Evolutionary conservation across 2,888 invertebrate genomes (phyloP).

Genomic region (Strigamia maritima): DNA sequence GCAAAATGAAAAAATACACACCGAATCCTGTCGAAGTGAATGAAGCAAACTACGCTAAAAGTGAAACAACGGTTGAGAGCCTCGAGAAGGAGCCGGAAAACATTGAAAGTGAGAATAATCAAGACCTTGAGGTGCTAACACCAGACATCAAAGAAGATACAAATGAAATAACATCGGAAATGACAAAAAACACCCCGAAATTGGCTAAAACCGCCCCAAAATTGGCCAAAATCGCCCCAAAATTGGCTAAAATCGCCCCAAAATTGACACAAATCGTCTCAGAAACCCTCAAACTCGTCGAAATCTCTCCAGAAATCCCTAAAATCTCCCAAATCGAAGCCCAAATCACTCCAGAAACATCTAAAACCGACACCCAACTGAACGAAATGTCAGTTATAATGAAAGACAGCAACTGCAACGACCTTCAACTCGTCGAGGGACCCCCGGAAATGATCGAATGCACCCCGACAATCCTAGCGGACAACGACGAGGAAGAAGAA

Average conservation of each 20-base stretch:
- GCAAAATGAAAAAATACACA: not conserved
- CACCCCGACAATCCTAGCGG: not conserved
- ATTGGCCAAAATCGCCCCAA: not conserved
- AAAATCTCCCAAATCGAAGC: not conserved
- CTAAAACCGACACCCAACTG: not conserved
- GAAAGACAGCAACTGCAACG: not conserved
- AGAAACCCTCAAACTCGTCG: not conserved
- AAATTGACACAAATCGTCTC: not conserved
- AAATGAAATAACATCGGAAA: not conserved
- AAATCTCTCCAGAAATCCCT: not conserved
- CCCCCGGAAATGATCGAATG: conserved; percentile 18
- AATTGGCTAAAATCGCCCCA: not conserved
- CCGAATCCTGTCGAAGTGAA: not conserved
- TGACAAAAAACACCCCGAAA: no score
- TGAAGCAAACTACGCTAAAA: not conserved
- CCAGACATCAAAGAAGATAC: not conserved
- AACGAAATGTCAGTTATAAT: not conserved
- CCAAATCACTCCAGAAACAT: not conserved
- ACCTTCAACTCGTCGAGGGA: not conserved
- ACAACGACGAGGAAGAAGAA: not conserved
- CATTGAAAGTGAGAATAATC: not conserved
- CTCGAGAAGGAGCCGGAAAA: not conserved
- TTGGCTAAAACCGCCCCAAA: not conserved
- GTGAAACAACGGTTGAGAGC: not conserved
- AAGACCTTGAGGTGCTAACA: not conserved